Conservation (phyloP, 1,140 invertebrate genomes). For the Fopius arisanus region DNA sequence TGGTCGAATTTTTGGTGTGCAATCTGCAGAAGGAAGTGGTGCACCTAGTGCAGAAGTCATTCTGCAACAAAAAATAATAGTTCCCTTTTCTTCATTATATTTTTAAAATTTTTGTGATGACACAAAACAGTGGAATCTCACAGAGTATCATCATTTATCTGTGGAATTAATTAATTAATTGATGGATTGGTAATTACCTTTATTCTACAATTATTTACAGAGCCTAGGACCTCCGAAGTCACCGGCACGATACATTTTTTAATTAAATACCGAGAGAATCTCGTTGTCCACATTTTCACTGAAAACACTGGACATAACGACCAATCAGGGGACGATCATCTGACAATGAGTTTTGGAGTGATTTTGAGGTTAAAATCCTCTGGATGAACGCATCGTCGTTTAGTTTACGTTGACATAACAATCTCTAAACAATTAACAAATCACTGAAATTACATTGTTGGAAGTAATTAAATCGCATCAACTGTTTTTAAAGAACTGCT, state of each 20-base stretch:
- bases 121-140: neutral
- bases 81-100: no score
- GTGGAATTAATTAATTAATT: neutral
- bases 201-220: neutral
- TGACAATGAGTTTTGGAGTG: neutral
- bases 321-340: neutral
- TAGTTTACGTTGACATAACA: neutral
- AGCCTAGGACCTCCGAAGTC: neutral
- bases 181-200: neutral
- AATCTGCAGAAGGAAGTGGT: neutral
- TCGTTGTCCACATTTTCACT: neutral
- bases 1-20: constrained; percentile 53
- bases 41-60: neutral
- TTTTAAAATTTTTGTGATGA: no score
- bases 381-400: neutral
- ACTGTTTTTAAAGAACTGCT: no score
- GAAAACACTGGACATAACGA: neutral
- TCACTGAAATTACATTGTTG: neutral
- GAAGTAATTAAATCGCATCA: no score
- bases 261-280: neutral
- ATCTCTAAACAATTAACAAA: neutral
- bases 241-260: neutral
- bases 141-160: neutral
- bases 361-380: neutral
- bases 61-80: neutral